Conservation (phyloP, 2,797 vertebrate genomes). For the Hippopotamyrus pictus region DNA sequence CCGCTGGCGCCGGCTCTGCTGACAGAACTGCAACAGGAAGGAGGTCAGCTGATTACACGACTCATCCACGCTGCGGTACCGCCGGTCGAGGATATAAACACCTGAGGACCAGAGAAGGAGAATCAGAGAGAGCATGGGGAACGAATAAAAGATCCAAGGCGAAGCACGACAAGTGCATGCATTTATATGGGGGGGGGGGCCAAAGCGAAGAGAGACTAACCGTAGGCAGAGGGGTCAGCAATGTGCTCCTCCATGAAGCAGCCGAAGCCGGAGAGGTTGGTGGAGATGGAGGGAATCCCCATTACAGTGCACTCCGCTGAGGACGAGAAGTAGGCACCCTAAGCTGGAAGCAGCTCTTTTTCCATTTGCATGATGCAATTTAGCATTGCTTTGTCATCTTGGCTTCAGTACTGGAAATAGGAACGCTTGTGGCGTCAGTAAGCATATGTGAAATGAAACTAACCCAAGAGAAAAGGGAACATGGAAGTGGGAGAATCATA, state of each 20-base stretch:
- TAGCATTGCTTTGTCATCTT: neutral
- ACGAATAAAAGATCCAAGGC: neutral
- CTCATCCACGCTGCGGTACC: constrained; percentile 78
- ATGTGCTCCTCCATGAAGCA: constrained; percentile 97
- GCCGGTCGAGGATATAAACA: constrained; percentile 87
- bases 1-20: constrained; percentile 85
- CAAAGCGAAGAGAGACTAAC: constrained; percentile 45
- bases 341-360: constrained; percentile 11
- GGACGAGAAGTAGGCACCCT: neutral
- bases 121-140: neutral
- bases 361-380: neutral
- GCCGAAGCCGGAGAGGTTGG: constrained; percentile 89
- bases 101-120: constrained; percentile 52
- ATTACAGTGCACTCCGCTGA: constrained; percentile 91
- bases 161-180: neutral
- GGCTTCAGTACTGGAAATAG: neutral
- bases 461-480: neutral
- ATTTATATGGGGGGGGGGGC: neutral
- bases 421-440: neutral
- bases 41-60: constrained; percentile 90
- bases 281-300: constrained; percentile 90
- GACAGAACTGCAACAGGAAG: constrained; percentile 90
- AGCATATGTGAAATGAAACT: neutral
- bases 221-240: constrained; percentile 84
- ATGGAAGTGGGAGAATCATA: neutral